Conservation (phyloP, 2,113 vertebrate species). For the Dendrocopos noguchii region DNA sequence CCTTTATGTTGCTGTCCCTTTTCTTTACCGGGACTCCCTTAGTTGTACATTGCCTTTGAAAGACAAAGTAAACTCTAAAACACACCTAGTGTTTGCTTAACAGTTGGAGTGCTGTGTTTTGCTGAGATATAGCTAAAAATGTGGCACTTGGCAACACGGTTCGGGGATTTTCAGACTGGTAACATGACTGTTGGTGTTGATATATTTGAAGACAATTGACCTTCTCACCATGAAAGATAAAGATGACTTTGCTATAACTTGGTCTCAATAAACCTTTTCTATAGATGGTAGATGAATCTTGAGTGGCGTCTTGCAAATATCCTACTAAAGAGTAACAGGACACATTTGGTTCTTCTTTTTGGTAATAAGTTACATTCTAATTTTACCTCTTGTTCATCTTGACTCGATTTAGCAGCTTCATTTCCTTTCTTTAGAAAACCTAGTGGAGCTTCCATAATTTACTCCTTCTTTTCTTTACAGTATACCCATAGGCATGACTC, state of each 20-base stretch:
- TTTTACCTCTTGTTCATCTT: background rate
- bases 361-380: background rate
- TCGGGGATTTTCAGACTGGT: background rate
- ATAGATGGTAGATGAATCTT: background rate
- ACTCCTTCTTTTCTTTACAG: background rate
- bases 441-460: background rate
- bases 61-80: background rate
- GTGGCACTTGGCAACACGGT: background rate
- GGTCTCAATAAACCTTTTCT: background rate
- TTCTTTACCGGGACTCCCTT: background rate
- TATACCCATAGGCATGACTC: background rate
- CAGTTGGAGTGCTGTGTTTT: background rate
- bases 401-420: background rate
- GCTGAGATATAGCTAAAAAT: background rate
- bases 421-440: background rate
- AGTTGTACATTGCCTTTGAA: background rate
- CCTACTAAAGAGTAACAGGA: background rate
- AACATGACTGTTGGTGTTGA: background rate
- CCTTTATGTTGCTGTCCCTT: background rate
- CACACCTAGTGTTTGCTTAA: background rate
- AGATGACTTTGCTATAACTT: background rate
- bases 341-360: background rate
- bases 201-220: background rate
- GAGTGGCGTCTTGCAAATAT: background rate
- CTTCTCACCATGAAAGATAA: background rate